These are phyloP conservation scores for Phrynosoma platyrhinos DNA, from an alignment of 2,113 vertebrate genomes.

Conservation along the genomic window DNA sequence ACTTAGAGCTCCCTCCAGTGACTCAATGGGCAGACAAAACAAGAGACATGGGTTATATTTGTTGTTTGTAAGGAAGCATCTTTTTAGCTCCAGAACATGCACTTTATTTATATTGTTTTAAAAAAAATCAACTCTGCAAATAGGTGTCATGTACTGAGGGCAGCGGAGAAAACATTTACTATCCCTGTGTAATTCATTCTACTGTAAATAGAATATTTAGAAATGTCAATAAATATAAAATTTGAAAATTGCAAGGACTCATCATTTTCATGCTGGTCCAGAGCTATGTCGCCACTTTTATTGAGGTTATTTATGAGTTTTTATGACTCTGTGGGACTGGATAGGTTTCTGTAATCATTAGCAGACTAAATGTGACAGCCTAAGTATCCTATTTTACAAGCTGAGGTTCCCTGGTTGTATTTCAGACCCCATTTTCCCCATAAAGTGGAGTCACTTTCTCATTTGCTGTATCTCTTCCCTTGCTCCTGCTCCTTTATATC, in stretches of 20 bases:
- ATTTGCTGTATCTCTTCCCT: slow-evolving; percentile 38
- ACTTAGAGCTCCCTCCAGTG: slow-evolving; percentile 82
- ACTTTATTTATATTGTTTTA: slow-evolving; percentile 11
- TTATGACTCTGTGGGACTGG: slow-evolving; percentile 20
- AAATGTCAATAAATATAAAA: slow-evolving; percentile 32
- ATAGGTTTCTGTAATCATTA: slow-evolving; percentile 38
- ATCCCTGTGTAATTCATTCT: slow-evolving; percentile 23
- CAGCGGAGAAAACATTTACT: slow-evolving; percentile 43
- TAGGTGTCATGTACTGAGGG: slow-evolving; percentile 40
- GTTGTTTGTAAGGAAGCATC: background rate
- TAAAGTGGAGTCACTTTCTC: slow-evolving; percentile 47
- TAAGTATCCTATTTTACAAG: slow-evolving; percentile 20
- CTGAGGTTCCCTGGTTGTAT: slow-evolving; percentile 11
- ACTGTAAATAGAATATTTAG: slow-evolving; percentile 28
- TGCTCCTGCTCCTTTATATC: slow-evolving; percentile 46
- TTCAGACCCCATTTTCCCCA: slow-evolving; percentile 48
- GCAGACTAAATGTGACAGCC: slow-evolving; percentile 13
- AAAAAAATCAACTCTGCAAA: slow-evolving; percentile 19
- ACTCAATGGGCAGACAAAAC: background rate
- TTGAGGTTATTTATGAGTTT: slow-evolving; percentile 34
- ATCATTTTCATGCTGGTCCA: slow-evolving; percentile 38
- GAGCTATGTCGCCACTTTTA: background rate
- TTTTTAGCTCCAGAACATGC: slow-evolving; percentile 7
- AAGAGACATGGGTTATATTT: background rate
- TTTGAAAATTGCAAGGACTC: slow-evolving; percentile 12